Conservation (phyloP, 2,797 vertebrate genomes). For the Sus cebifrons region DNA sequence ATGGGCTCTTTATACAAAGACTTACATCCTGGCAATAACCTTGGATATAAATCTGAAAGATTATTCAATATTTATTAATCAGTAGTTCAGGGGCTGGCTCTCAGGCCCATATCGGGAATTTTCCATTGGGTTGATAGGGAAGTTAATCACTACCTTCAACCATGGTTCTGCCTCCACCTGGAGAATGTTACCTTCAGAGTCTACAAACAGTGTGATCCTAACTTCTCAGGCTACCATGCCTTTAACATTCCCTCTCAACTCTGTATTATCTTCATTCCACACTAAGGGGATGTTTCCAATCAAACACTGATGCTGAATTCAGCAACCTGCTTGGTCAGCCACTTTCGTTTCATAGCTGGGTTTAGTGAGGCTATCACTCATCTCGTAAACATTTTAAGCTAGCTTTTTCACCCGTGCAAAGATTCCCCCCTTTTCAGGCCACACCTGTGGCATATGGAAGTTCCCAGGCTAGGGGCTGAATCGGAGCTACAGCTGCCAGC, state of each 20-base stretch:
- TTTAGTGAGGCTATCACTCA: neutral
- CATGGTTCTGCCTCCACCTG: neutral
- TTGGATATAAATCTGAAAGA: constrained; percentile 15
- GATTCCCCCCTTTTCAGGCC: too few relatives aligned
- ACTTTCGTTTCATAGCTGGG: neutral
- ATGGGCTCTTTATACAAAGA: neutral
- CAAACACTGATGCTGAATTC: neutral
- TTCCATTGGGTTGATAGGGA: neutral
- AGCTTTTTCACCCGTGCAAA: neutral
- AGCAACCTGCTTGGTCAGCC: neutral
- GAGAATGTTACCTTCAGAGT: constrained; percentile 15
- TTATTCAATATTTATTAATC: neutral
- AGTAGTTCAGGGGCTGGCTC: neutral
- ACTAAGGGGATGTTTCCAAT: neutral
- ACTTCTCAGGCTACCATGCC: neutral
- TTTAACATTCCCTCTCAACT: neutral
- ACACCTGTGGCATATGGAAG: too few relatives aligned
- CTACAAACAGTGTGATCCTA: neutral
- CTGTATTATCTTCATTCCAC: neutral
- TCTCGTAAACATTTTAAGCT: constrained; percentile 1
- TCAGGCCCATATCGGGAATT: neutral
- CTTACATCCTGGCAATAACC: neutral
- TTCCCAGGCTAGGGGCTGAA: too few relatives aligned
- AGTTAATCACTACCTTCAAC: neutral
- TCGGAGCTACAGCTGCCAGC: too few relatives aligned